phyloP scores from a whole-genome alignment of 2,113 vertebrate species.

The Corapipo altera region DNA sequence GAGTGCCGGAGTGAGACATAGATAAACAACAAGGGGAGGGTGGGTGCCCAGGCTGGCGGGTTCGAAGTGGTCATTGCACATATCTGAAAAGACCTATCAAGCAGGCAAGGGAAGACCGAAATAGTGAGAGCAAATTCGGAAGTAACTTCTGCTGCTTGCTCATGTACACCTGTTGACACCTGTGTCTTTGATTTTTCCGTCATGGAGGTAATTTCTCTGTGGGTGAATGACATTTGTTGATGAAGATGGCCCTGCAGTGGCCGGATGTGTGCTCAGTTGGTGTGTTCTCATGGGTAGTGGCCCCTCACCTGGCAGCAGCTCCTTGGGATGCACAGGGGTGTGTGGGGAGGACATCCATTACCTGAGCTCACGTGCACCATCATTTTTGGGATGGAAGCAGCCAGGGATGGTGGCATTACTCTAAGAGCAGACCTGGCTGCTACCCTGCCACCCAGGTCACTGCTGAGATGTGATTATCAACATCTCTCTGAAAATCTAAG shows the following conservation, averaged over 20 bases:
- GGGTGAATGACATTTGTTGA: not conserved
- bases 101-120: not conserved
- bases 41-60: not conserved
- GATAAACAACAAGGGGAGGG: not conserved
- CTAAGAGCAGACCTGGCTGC: not conserved
- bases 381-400: not conserved
- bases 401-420: not conserved
- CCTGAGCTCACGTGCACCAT: fast-evolving
- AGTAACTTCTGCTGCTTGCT: not conserved
- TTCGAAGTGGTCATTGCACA: not conserved
- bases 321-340: not conserved
- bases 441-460: not conserved
- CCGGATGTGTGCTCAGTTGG: not conserved
- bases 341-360: fast-evolving
- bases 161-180: not conserved
- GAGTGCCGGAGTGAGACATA: not conserved
- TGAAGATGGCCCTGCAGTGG: fast-evolving
- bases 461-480: not conserved
- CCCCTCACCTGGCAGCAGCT: not conserved
- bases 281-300: not conserved
- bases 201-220: not conserved
- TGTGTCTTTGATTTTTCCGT: not conserved
- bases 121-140: not conserved
- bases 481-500: not conserved
- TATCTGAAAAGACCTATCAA: not conserved